Base-by-base conservation (phyloP, 2,888 invertebrate species). In the Bombylius discolor region DNA sequence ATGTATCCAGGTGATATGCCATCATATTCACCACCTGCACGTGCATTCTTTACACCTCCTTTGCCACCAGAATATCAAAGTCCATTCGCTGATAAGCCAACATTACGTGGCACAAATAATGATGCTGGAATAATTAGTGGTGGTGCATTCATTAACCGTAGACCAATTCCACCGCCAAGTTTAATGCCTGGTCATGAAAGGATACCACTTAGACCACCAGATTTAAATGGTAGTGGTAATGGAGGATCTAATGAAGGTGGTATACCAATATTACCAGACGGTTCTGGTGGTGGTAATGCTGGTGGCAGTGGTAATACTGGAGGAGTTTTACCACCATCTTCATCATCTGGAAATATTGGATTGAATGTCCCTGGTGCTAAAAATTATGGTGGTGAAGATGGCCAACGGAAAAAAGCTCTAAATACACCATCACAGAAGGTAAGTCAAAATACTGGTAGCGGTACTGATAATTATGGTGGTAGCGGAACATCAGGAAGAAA, bases 41-140 rank as follows among this genome's bases (percentile, higher is more conserved):
- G 89, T 57, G 79, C 84, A 13, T 85, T 88, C 70, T 84, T 87
- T 72, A 90, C 90, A 1, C 90, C 90, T 2, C 89, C 89, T 0
- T 71, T 90, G 61, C 90, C 89, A 13, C 88, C 87, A 9, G 89
- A 89, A 72, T 88, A 87, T 68, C 80, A 83, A 59, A 88, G 89
- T 75, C 89, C 90, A 1, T 90, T 90, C 68, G 89, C 89, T n/a
- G 89, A 90, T 69, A 90, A 89, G 72, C 90, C 90, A 53, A 91
- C 90, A 50, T 76, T 91, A 58, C 79, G 90, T 65, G 87, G 87
- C 64, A 78, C 81, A n/a, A 80, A 81, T 64, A 79, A 79, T 44
- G 81, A 82, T 48, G 73, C 74, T n/a, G 59, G 67, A 1, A 59
- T 70, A 42, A 62, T 66, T 0, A 69, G 53, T 56, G 46, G 47